These are phyloP conservation scores for Nothoprocta pentlandii DNA, from an alignment of 2,113 vertebrate genomes.

Conservation along the genomic window DNA sequence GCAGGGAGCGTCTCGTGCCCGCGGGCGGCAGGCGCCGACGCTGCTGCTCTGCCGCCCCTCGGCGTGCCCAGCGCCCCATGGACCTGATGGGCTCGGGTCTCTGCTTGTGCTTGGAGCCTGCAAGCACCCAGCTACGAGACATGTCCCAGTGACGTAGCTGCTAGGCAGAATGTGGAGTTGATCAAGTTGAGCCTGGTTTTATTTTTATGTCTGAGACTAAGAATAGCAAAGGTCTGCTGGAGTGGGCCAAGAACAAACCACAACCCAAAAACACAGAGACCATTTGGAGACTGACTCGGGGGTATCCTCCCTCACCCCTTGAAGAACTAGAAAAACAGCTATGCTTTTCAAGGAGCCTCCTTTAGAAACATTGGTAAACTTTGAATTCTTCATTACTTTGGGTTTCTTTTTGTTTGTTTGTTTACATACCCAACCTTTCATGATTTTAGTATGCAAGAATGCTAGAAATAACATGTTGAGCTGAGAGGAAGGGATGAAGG, in stretches of 20 bases:
- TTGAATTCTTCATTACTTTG: background rate
- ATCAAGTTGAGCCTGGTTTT: background rate
- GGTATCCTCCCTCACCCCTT: accelerated
- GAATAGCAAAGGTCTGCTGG: background rate
- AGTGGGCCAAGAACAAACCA: background rate
- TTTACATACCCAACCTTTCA: background rate
- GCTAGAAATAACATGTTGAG: background rate
- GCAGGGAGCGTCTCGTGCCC: background rate
- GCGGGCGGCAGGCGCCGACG: too few species aligned
- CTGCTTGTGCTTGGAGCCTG: background rate
- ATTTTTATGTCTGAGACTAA: background rate
- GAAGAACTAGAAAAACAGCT: background rate
- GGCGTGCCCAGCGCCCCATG: background rate
- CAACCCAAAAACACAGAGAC: background rate
- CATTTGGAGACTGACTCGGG: background rate
- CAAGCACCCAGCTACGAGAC: background rate
- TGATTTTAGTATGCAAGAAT: background rate
- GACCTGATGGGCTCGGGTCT: background rate
- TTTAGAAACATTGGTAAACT: background rate
- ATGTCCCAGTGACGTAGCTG: background rate
- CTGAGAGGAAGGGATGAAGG: background rate
- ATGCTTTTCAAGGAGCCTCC: background rate
- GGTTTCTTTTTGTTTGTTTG: background rate
- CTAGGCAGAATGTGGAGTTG: background rate
- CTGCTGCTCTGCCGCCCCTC: background rate